Conservation (phyloP, 2,797 vertebrate species). For the Chelonia mydas region DNA sequence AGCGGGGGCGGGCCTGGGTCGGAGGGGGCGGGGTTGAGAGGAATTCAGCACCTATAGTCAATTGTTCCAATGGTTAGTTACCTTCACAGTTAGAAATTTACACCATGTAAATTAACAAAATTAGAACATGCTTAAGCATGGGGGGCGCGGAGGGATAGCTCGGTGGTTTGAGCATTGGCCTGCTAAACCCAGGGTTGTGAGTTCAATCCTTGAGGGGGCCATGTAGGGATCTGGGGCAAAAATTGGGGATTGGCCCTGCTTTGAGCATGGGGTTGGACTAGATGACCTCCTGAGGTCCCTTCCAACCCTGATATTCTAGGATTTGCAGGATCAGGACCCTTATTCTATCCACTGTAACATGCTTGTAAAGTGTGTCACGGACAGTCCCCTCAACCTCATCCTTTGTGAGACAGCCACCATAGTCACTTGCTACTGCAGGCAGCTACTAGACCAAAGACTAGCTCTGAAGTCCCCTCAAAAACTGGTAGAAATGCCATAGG, state of each 20-base stretch:
- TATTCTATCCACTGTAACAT: not conserved
- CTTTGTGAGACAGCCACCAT: not conserved
- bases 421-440: not conserved
- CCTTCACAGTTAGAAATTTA: not conserved
- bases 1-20: too few relatives aligned
- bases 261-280: too few relatives aligned
- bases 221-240: too few relatives aligned
- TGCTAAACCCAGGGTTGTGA: too few relatives aligned
- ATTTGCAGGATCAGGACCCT: not conserved
- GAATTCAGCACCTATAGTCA: too few relatives aligned
- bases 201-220: too few relatives aligned
- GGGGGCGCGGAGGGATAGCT: too few relatives aligned
- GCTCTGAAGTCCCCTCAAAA: not conserved
- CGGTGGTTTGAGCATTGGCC: too few relatives aligned
- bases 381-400: not conserved
- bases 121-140: not conserved
- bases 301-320: too few relatives aligned
- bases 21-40: too few relatives aligned
- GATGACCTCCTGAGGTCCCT: too few relatives aligned
- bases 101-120: not conserved
- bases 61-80: not conserved
- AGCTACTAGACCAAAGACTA: not conserved
- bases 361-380: not conserved
- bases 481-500: not conserved
- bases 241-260: too few relatives aligned